Evolutionary conservation across 2,888 invertebrate genomes (phyloP), one percentile per base, ranked within the genome.

Genomic region (Eumerus sabulonum): DNA sequence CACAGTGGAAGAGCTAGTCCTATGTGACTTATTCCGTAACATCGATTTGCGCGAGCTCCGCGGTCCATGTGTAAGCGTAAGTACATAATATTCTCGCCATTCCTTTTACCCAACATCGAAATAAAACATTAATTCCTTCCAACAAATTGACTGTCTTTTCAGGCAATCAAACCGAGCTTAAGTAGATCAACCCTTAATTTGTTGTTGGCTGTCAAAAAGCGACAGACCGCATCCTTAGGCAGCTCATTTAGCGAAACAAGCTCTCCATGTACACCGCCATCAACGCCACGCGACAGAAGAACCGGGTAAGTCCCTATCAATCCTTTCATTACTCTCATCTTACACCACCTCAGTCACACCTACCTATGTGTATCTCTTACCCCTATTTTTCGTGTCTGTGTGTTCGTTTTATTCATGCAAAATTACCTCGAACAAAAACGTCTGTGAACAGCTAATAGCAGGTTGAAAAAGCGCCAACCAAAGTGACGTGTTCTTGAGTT

Each of bases 31-130:
- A 83, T 97, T 97, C 90, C 91, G 95, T 83, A 95, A 95, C 87
- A 95, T 97, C 81, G 96, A 96, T 89, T 91, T 97, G 81, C 91
- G 96, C 60, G 97, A 97, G 90, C 92, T 97, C 91, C 92, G 95
- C 86, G 95, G 95, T 47, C 93, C 95, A 63, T 94, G 94, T 84
- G 91, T 94, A 83, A 93, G 93, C 86, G 94, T 94, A 88, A 91
- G 91, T 87, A 63, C 16, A n/a, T n/a, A n/a, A n/a, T 1, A 27
- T 13, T 11, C 13, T n/a, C n/a, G n/a, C 17, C 27, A 27, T 27
- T 27, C 27, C 7, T 4, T 4, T 27, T 27, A 51, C 9, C 17
- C 17, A 57, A n/a, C 45, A n/a, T 5, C 36, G 35, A 35, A 27
- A 12, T n/a, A 12, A 42, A 12, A 13, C 42, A 42, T 42, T n/a